Evolutionary conservation across 2,113 vertebrate genomes (phyloP).

Genomic region (Colaptes auratus): DNA sequence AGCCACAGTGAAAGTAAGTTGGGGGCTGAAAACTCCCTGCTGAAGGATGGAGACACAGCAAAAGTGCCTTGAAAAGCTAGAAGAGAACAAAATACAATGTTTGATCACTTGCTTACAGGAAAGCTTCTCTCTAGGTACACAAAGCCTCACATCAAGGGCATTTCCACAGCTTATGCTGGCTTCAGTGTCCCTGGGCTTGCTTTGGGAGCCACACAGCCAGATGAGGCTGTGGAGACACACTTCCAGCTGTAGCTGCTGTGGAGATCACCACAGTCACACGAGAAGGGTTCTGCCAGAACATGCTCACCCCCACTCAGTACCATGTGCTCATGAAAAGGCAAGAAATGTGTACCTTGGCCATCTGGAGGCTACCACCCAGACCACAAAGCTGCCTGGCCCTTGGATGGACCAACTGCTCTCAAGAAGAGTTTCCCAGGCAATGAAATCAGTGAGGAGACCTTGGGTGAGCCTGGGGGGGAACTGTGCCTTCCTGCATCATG

Average conservation of each 20-base stretch:
- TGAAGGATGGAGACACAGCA: not conserved
- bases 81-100: not conserved
- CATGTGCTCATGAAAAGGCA: rapidly evolving
- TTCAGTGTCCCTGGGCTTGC: not conserved
- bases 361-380: rapidly evolving
- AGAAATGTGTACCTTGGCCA: not conserved
- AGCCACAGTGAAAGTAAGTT: not conserved
- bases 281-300: not conserved
- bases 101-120: not conserved
- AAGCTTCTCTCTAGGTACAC: not conserved
- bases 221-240: not conserved
- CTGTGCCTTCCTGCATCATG: rapidly evolving
- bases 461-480: not conserved
- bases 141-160: not conserved
- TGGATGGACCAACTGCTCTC: not conserved
- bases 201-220: not conserved
- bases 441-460: not conserved
- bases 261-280: not conserved
- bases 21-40: not conserved
- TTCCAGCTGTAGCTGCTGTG: not conserved
- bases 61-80: not conserved
- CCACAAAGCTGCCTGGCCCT: not conserved
- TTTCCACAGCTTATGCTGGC: not conserved
- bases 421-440: not conserved
- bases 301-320: rapidly evolving